Base-by-base conservation (phyloP, 1,140 invertebrate genomes). In the Drosophila suzukii region DNA sequence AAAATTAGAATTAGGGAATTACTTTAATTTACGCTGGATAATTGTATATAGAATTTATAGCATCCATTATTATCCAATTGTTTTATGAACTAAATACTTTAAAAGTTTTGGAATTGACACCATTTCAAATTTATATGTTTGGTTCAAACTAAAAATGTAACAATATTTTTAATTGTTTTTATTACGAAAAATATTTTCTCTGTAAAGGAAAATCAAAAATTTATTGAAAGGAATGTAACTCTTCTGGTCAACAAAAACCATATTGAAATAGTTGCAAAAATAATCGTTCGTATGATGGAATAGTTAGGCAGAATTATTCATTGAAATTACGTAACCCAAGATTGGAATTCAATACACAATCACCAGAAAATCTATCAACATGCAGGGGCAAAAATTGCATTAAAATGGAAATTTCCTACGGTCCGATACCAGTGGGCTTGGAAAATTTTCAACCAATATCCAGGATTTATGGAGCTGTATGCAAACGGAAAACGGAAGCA, bases 351-450 rank as follows among this genome's bases (percentile, higher is more conserved):
- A 55, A 67, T 46, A 38, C 30, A 38, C 36, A 56, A 51, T 65
- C 38, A 53, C 51, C 59, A 65, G 60, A 59, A 75, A 73, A 72
- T 72, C 70, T n/a, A 61, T 73, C 49, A 72, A 41, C 49, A 54
- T 54, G 49, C 32, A 53, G 46, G 70, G 27, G 47, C 54, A 53
- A 55, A 63, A 55, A 65, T 41, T 50, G 72, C 51, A 65, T 51
- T 56, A 43, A 75, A 56, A 75, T 75, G 60, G 38, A 57, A 75
- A 65, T 75, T 71, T 70, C 67, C 67, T 32, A 24, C n/a, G 24
- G 3, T 59, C 36, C 8, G 34, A 6, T 43, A 15, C 20, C 20
- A 15, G 34, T 8, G 8, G 12, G 27, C 49, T 70, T 58, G 17
- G 27, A 71, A 49, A 50, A 68, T 54, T 15, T 32, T 36, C 68